These are phyloP conservation scores for Lucifuga dentata DNA, from an alignment of 2,113 vertebrate species.

Conservation along the genomic window DNA sequence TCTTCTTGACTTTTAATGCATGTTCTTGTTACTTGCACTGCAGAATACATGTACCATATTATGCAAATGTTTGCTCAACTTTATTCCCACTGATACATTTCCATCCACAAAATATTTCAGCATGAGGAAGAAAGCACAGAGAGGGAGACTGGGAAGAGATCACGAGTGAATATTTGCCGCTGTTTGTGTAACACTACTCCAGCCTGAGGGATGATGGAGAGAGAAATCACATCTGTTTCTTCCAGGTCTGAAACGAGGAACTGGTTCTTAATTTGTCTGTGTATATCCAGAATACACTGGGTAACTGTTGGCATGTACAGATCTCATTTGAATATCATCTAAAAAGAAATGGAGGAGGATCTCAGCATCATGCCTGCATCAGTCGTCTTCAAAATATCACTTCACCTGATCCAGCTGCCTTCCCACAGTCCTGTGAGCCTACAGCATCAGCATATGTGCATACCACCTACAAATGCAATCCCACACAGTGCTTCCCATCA, in stretches of 20 bases:
- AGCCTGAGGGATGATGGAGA: background rate
- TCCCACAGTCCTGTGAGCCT: background rate
- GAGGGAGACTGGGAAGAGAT: background rate
- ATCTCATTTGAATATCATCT: slow-evolving; percentile 1
- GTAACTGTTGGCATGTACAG: background rate
- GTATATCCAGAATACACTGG: background rate
- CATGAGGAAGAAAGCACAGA: background rate
- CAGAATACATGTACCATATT: slow-evolving; percentile 13
- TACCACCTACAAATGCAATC: slow-evolving; percentile 44
- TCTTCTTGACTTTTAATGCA: slow-evolving; percentile 3
- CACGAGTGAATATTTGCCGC: slow-evolving; percentile 10
- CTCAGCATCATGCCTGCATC: no score
- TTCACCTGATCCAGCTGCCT: background rate
- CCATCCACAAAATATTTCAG: slow-evolving; percentile 13
- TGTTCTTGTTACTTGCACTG: background rate
- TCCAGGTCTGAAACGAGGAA: background rate
- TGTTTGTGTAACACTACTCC: slow-evolving; percentile 18
- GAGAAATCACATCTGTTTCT: background rate
- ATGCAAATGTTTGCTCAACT: slow-evolving; percentile 21
- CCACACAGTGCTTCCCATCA: slow-evolving; percentile 41
- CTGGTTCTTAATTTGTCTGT: background rate
- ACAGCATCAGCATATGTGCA: background rate
- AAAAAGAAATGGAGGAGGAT: background rate
- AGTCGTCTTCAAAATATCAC: slow-evolving; percentile 1
- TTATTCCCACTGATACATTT: slow-evolving; percentile 18